Percentiles rank a stretch among this genome's conserved stretches.
phyloP scores from a whole-genome alignment of 2,113 vertebrate genomes.

The Jaculus jaculus region DNA sequence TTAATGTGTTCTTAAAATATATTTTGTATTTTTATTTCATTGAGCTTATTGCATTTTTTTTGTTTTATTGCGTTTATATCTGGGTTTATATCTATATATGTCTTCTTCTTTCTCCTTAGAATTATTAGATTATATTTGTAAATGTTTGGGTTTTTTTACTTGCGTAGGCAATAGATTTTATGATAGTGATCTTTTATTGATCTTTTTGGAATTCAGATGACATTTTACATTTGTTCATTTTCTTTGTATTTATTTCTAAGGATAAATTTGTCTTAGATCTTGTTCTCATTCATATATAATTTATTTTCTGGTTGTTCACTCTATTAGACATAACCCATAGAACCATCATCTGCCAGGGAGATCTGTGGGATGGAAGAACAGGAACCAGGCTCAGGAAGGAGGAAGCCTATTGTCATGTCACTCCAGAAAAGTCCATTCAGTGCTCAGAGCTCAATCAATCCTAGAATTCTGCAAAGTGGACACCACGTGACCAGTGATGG shows the following conservation, averaged over 20 bases:
- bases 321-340: neutral
- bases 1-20: neutral
- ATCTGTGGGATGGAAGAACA: neutral
- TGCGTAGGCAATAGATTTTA: neutral
- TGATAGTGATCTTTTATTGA: neutral
- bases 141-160: neutral
- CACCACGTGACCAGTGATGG: too few relatives aligned
- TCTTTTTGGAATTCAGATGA: neutral
- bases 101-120: neutral
- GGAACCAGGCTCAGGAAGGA: neutral
- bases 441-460: too few relatives aligned
- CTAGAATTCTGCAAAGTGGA: too few relatives aligned
- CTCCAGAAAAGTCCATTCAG: too few relatives aligned
- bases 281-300: neutral
- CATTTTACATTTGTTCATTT: neutral
- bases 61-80: too few relatives aligned
- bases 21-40: too few relatives aligned
- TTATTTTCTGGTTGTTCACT: neutral
- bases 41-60: too few relatives aligned
- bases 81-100: neutral
- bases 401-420: neutral
- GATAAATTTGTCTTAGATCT: neutral
- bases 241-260: too few relatives aligned
- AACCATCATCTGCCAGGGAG: neutral
- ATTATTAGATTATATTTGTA: neutral